Evolutionary conservation across 1,140 invertebrate species (phyloP).

Genomic region (Drosophila pruinosa): DNA sequence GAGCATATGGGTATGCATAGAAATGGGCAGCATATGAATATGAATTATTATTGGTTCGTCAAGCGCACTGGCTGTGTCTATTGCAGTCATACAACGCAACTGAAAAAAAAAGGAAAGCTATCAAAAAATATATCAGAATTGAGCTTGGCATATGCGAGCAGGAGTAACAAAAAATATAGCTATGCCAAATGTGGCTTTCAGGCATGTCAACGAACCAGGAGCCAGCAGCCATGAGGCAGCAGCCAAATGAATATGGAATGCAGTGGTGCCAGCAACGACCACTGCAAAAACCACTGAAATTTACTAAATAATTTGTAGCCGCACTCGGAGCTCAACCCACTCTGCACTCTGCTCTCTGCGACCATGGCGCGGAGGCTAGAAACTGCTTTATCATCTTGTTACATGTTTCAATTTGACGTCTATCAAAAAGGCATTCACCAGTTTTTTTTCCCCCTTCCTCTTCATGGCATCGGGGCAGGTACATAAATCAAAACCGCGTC

Average conservation of each 20-base stretch:
- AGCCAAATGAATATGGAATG: conserved; percentile 77
- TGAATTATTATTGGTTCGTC: conserved; percentile 79
- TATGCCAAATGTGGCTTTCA: conserved; percentile 51
- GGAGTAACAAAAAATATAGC: conserved; percentile 36
- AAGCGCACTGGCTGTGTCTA: conserved; percentile 27
- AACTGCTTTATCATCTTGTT: conserved; percentile 75
- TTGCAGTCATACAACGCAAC: neutral
- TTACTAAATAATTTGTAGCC: conserved; percentile 76
- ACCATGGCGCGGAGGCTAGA: neutral
- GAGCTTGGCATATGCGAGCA: conserved; percentile 20
- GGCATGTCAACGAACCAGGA: conserved; percentile 70
- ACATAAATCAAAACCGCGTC: conserved; percentile 68
- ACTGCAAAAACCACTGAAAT: conserved; percentile 42
- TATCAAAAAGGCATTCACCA: conserved; percentile 67
- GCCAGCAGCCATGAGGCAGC: neutral
- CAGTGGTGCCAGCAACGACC: conserved; percentile 16
- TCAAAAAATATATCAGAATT: conserved; percentile 61
- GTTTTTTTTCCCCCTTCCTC: neutral
- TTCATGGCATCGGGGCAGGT: conserved; percentile 1
- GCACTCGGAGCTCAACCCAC: conserved; percentile 33
- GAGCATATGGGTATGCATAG: conserved; percentile 61
- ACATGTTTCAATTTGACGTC: conserved; percentile 73
- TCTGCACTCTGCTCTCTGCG: too few species aligned
- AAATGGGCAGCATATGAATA: conserved; percentile 66
- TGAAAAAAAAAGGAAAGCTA: conserved; percentile 6